A percentile compares a stretch with the other conserved stretches of the same genome.
Evolutionary conservation across 2,113 vertebrate species (phyloP).

Genomic region (Grus americana): DNA sequence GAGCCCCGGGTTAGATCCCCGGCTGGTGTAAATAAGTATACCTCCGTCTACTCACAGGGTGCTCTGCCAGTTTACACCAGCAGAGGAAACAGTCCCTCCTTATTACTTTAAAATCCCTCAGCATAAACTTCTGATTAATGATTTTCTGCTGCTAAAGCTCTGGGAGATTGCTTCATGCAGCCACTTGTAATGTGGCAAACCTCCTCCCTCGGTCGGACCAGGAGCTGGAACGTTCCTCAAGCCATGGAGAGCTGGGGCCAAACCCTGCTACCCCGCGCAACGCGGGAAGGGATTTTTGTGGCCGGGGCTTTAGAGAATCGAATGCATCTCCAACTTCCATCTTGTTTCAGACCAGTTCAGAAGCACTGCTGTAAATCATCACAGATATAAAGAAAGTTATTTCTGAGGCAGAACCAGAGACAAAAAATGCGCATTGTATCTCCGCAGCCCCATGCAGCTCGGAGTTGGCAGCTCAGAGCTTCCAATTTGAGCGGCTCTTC

Average conservation of each 20-base stretch:
- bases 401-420: background rate
- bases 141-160: slow-evolving; percentile 41
- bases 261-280: background rate
- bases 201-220: background rate
- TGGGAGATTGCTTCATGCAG: background rate
- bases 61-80: background rate
- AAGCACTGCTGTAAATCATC: background rate
- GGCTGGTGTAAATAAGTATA: background rate
- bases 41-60: background rate
- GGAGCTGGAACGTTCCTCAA: background rate
- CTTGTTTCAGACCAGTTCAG: background rate
- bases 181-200: background rate
- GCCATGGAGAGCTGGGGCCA: background rate
- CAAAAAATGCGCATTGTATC: background rate
- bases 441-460: background rate
- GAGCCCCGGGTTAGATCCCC: background rate
- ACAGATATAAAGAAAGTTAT: background rate
- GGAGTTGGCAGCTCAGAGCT: background rate
- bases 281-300: background rate
- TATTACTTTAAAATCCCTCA: background rate
- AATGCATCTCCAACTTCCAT: background rate
- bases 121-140: background rate
- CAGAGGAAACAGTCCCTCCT: background rate
- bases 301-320: background rate
- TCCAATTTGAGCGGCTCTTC: background rate